These are phyloP conservation scores for Pollenia griseotomentosa DNA, from an alignment of 2,888 invertebrate genomes.

Conservation along the genomic window DNA sequence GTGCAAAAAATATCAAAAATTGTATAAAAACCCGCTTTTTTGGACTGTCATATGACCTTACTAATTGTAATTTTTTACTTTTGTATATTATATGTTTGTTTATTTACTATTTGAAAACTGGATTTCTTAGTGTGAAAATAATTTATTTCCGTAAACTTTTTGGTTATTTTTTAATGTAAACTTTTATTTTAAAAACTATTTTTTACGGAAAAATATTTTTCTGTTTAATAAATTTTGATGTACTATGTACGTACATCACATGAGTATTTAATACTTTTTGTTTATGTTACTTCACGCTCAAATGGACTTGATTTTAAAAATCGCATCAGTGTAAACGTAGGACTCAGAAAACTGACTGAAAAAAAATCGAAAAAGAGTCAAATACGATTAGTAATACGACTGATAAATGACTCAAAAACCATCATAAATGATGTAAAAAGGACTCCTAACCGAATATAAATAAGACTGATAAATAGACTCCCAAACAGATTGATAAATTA, in stretches of 20 bases:
- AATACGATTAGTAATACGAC: slow-evolving; percentile 21
- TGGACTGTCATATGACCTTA: no score
- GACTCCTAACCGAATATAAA: neutral
- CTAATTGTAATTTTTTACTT: no score
- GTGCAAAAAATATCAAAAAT: no score
- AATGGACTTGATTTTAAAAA: slow-evolving; percentile 13
- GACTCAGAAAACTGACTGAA: slow-evolving; percentile 33
- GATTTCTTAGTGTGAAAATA: neutral
- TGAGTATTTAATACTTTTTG: slow-evolving; percentile 18
- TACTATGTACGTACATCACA: neutral
- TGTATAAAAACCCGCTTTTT: no score
- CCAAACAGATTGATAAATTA: no score
- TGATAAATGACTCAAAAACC: slow-evolving; percentile 32
- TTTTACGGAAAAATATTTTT: slow-evolving; percentile 8
- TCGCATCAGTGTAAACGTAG: slow-evolving; percentile 22
- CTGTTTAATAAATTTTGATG: slow-evolving; percentile 3
- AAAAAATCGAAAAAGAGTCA: slow-evolving; percentile 25
- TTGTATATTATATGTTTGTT: no score
- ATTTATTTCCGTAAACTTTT: neutral
- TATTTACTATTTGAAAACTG: slow-evolving; percentile 10
- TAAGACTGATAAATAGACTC: slow-evolving; percentile 3
- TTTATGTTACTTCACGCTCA: neutral
- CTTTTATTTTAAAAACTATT: slow-evolving; percentile 2
- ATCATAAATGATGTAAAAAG: slow-evolving; percentile 18
- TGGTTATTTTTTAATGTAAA: neutral